These are phyloP conservation scores for Cherax destructor DNA, from an alignment of 1,140 invertebrate species.

Conservation along the genomic window DNA sequence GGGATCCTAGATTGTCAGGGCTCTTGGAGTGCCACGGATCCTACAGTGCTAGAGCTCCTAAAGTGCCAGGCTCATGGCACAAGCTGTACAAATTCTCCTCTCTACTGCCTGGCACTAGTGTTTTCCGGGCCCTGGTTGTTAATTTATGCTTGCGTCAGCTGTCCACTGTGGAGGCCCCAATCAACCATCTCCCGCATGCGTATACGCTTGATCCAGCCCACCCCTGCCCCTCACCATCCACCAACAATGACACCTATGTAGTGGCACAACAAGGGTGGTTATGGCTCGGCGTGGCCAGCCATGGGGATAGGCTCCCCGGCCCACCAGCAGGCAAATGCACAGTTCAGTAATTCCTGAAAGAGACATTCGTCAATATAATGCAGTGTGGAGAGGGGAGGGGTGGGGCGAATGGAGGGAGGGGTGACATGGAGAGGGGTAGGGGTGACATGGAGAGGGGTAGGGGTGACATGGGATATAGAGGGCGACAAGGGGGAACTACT, in stretches of 20 bases:
- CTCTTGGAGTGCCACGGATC: too few relatives aligned
- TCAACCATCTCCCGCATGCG: not conserved
- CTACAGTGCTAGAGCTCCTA: too few relatives aligned
- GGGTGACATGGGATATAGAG: too few relatives aligned
- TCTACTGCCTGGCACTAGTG: too few relatives aligned
- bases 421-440: not conserved
- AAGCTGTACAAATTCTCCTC: too few relatives aligned
- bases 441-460: not conserved
- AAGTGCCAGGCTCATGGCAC: too few relatives aligned
- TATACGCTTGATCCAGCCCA: too few relatives aligned
- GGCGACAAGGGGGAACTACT: too few relatives aligned
- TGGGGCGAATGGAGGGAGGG: not conserved
- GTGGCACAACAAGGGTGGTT: not conserved
- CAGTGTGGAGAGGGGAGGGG: not conserved
- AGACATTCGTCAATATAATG: slow-evolving; percentile 9
- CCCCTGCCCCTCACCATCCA: too few relatives aligned
- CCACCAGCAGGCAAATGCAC: not conserved
- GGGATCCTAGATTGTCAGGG: too few relatives aligned
- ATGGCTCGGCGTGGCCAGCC: not conserved
- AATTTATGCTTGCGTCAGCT: slow-evolving; percentile 4
- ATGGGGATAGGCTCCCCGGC: not conserved
- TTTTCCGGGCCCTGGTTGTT: not conserved
- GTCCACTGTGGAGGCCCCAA: not conserved
- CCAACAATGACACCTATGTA: not conserved
- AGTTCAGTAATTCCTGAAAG: slow-evolving; percentile 9